Base-by-base conservation (phyloP, 2,113 vertebrate species). In the Myrmecophaga tridactyla region DNA sequence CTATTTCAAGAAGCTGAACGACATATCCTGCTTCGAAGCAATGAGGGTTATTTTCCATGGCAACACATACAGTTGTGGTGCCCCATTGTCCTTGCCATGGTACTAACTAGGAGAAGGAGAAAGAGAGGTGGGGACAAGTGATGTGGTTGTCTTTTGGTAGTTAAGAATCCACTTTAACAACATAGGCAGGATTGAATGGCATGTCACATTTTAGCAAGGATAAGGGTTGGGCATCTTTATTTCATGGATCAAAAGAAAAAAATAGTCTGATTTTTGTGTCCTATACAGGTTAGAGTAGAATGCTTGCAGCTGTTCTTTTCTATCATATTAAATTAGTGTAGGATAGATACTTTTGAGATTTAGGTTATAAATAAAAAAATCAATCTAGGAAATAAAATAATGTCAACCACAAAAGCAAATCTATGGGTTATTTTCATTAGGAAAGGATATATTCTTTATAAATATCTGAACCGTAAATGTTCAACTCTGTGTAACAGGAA, bases 241-340 rank as follows among this genome's bases (percentile, higher is more conserved):
- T 86, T 93, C 8, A 48, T 53, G 17, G 56, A 83, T 82, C 36
- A 25, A 88, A 84, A 70, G 65, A 56, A 2, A 84, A 88, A 58
- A 7, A 58, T 58, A 39, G 11, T 51, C 70, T 81, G 39, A 69
- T 34, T 80, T 91, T 82, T 83, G 62, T 80, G 36, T 56, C 75
- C 39, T 78, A 10, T 15, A 15, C 39, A 80, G 81, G n/a, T 96
- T 76, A 92, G 82, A 58, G 20, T 80, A 21, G 21, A 86, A 41
- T 78, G 86, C 78, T 78, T 63, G 25, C 5, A 69, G 89, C 29
- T 73, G 36, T 96, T 77, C 48, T 63, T 78, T 43, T 78, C 34
- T 51, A 46, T 90, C 63, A 93, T 14, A 69, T 83, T 96, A n/a
- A 70, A 60, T 96, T 89, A 94, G 36, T 83, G 41, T 46, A 86